Conservation (phyloP, 2,113 vertebrate species). For the Phyllopteryx taeniolatus region DNA sequence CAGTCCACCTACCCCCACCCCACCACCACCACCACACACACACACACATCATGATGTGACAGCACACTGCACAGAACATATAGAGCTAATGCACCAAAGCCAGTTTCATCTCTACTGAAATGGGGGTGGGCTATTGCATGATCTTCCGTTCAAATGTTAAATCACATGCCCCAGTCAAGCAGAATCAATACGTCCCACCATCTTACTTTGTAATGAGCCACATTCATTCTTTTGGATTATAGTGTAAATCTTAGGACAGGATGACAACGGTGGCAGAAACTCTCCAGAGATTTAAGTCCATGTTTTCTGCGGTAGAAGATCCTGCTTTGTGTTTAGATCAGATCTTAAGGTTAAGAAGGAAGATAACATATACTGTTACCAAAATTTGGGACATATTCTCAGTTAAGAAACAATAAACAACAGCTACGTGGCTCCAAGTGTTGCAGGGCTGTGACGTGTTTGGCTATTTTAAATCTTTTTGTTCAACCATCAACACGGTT, state of each 20-base stretch:
- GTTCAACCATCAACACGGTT: slow-evolving; percentile 62
- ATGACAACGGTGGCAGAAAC: slow-evolving; percentile 62
- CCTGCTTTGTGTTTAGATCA: not conserved
- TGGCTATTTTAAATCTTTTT: slow-evolving; percentile 39
- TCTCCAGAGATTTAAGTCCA: slow-evolving; percentile 67
- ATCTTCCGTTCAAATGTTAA: slow-evolving; percentile 78
- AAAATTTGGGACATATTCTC: not conserved
- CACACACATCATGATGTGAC: slow-evolving; percentile 66
- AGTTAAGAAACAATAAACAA: not conserved
- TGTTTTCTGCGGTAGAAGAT: slow-evolving; percentile 40
- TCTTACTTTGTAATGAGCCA: slow-evolving; percentile 97
- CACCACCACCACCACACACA: too few species aligned
- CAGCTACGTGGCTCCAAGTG: slow-evolving; percentile 16
- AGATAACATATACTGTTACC: not conserved
- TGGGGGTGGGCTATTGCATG: slow-evolving; percentile 72
- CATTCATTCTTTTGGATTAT: slow-evolving; percentile 69
- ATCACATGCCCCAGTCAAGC: slow-evolving; percentile 92
- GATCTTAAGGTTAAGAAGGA: not conserved
- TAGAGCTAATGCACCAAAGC: slow-evolving; percentile 85
- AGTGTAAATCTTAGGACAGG: slow-evolving; percentile 42
- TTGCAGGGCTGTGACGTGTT: slow-evolving; percentile 33
- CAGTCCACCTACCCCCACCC: not conserved
- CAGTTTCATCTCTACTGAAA: slow-evolving; percentile 91
- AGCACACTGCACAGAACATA: slow-evolving; percentile 64
- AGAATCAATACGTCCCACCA: slow-evolving; percentile 83